Conservation (phyloP, 2,888 invertebrate genomes). For the Cheilosia impressa region DNA sequence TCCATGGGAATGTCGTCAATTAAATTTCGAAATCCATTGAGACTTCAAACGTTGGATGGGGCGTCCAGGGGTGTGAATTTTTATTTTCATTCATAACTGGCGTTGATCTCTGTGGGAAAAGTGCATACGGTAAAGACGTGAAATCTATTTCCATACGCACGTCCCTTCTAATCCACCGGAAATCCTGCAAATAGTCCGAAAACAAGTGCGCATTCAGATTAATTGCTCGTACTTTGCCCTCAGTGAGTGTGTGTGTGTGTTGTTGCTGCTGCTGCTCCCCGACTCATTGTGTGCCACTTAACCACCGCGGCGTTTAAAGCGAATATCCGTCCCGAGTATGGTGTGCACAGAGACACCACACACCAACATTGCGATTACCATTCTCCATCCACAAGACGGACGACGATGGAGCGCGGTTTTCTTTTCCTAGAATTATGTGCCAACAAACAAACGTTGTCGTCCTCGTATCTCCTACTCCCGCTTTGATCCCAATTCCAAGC, state of each 20-base stretch:
- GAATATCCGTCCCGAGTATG: slow-evolving; percentile 42
- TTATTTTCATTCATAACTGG: slow-evolving; percentile 59
- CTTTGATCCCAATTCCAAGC: slow-evolving; percentile 19
- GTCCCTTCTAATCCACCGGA: slow-evolving; percentile 65
- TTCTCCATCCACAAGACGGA: slow-evolving; percentile 44
- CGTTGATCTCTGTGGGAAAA: slow-evolving; percentile 66
- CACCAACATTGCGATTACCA: slow-evolving; percentile 25
- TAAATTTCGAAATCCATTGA: slow-evolving; percentile 54
- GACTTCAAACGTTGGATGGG: slow-evolving; percentile 7
- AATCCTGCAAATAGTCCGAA: slow-evolving; percentile 70
- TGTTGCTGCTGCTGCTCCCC: not conserved
- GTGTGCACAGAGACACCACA: not conserved
- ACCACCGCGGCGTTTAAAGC: slow-evolving; percentile 48
- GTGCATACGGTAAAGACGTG: slow-evolving; percentile 13
- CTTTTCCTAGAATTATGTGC: slow-evolving; percentile 70
- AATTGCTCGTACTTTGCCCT: slow-evolving; percentile 60
- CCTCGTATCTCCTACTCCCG: slow-evolving; percentile 21
- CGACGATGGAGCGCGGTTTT: slow-evolving; percentile 51
- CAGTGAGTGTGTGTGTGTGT: not conserved
- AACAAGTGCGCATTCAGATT: slow-evolving; percentile 65
- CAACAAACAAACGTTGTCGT: slow-evolving; percentile 52
- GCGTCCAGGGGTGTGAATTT: not conserved
- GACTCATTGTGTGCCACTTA: slow-evolving; percentile 52
- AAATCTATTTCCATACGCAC: slow-evolving; percentile 54
- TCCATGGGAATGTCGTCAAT: slow-evolving; percentile 71